Conservation (phyloP, 2,113 vertebrate genomes). For the Charina bottae region DNA sequence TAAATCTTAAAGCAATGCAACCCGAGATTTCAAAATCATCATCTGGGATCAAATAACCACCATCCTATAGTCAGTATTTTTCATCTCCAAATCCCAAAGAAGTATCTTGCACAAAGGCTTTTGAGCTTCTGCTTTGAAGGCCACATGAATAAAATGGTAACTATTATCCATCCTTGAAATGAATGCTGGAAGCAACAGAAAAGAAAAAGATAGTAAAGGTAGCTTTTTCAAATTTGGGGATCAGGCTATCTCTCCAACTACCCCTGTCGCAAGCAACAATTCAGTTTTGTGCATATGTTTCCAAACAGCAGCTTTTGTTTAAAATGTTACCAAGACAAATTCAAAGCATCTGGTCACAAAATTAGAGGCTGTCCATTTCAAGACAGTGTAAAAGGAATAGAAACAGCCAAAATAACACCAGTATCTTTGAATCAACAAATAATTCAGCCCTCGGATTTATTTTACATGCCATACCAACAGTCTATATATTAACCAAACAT, state of each 20-base stretch:
- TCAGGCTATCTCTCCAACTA: neutral
- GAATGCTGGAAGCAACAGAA: neutral
- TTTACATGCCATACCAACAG: neutral
- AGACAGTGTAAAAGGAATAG: neutral
- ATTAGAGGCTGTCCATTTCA: neutral
- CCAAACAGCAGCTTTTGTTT: neutral
- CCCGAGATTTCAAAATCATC: conserved; percentile 1
- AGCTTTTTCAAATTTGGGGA: neutral
- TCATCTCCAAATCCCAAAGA: neutral
- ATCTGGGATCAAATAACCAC: neutral
- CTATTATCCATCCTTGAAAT: neutral
- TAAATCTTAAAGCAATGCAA: neutral
- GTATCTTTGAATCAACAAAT: neutral
- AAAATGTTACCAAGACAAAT: neutral
- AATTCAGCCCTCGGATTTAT: neutral
- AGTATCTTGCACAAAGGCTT: neutral
- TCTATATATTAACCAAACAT: neutral
- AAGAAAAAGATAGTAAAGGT: neutral
- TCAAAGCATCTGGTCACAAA: neutral
- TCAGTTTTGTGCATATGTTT: no score
- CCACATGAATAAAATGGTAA: neutral
- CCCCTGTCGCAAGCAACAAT: neutral
- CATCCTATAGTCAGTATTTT: neutral
- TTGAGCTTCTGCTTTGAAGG: neutral
- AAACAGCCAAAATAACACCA: neutral